Evolutionary conservation across 1,140 invertebrate species (phyloP).

Genomic region (Drosophila willistoni): DNA sequence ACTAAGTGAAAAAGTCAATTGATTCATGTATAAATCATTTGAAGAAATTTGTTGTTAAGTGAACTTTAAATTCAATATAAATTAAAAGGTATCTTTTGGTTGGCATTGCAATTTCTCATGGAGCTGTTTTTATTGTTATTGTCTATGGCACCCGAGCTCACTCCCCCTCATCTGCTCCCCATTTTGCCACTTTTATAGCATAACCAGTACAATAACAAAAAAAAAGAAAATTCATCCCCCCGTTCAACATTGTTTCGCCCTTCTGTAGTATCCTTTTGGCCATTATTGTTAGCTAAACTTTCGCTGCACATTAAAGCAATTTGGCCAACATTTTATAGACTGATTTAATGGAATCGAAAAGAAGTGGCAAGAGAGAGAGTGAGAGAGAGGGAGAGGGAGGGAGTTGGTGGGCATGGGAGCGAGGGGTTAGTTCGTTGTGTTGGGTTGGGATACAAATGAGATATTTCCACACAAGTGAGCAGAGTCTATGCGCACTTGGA

Average conservation of each 20-base stretch:
- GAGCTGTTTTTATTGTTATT: slow-evolving; percentile 69
- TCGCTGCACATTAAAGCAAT: slow-evolving; percentile 66
- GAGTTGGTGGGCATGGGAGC: not conserved
- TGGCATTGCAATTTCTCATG: not conserved
- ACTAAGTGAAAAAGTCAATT: too few species aligned
- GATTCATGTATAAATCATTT: too few species aligned
- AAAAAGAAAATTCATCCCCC: not conserved
- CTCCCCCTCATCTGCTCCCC: not conserved
- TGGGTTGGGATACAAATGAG: slow-evolving; percentile 51
- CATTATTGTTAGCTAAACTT: slow-evolving; percentile 44
- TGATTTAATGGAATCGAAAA: slow-evolving; percentile 46
- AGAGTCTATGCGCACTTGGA: slow-evolving; percentile 70
- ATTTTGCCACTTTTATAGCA: not conserved
- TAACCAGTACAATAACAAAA: not conserved
- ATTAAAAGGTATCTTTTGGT: not conserved
- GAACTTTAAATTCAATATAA: not conserved
- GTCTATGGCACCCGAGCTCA: slow-evolving; percentile 33
- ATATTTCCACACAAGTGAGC: slow-evolving; percentile 76
- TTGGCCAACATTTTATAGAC: slow-evolving; percentile 65
- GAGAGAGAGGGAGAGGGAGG: too few species aligned
- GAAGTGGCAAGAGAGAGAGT: not conserved
- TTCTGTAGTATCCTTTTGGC: not conserved
- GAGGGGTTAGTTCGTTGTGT: not conserved
- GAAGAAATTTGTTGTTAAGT: too few species aligned
- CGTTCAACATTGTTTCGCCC: not conserved